A percentile compares a stretch with the other conserved stretches of the same genome.
Conservation (phyloP, 2,113 vertebrate species). For the Apaloderma vittatum region DNA sequence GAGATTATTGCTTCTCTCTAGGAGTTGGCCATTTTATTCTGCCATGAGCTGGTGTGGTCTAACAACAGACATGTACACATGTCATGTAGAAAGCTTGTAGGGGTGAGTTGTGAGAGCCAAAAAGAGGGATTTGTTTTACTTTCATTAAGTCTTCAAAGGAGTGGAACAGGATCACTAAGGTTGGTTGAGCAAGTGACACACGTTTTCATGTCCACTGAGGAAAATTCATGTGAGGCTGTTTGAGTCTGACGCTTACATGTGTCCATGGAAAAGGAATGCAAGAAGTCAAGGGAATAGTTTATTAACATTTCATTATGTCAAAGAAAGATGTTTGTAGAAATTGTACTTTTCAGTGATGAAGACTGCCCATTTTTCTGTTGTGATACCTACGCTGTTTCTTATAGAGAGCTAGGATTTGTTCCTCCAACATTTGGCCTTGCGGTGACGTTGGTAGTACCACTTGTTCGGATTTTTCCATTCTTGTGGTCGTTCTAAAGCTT, state of each 20-base stretch:
- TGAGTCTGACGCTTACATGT: background rate
- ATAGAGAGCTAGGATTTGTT: background rate
- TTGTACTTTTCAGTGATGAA: fast-evolving
- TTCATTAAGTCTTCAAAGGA: background rate
- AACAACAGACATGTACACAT: background rate
- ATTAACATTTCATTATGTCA: background rate
- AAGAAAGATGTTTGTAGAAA: background rate
- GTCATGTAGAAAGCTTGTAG: background rate
- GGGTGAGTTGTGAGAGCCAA: background rate
- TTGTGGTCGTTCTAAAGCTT: background rate
- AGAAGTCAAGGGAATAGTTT: background rate
- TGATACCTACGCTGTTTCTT: background rate
- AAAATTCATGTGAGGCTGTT: fast-evolving
- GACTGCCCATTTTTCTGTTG: background rate
- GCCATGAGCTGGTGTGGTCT: background rate
- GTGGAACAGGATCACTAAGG: background rate
- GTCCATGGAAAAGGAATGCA: background rate
- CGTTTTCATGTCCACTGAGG: background rate
- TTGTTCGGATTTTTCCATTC: background rate
- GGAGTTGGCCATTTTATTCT: background rate
- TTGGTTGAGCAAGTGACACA: background rate
- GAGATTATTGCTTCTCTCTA: background rate
- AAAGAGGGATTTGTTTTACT: background rate
- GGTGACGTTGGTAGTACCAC: no score
- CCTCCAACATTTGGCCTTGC: background rate